Base-by-base conservation (phyloP, 1,140 invertebrate genomes). In the Drosophila pseudoananassae region DNA sequence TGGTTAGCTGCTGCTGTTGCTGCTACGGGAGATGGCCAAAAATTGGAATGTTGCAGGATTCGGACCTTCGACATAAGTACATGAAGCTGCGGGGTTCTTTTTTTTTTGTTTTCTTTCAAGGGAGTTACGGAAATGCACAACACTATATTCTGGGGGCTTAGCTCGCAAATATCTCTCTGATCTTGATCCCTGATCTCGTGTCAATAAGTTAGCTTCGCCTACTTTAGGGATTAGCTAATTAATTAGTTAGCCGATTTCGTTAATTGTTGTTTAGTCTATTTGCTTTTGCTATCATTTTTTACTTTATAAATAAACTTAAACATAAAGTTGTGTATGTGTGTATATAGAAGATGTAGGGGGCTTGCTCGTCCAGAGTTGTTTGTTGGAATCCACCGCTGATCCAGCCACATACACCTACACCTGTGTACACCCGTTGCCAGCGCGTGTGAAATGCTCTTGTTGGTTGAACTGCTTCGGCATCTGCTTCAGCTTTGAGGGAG, bases 221-320 rank as follows among this genome's bases (percentile, higher is more conserved):
- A 17, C 47, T 49, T 63, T 87, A 65, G 63, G 72, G 77, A 87
- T 81, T 85, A 78, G 74, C 77, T 77, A 52, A 65, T 70, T 65
- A 87, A 64, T 76, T 76, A 49, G 43, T 78, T 82, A 82, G 83
- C 78, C 78, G 70, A 87, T 82, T 65, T 82, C 70, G 74, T 85
- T 85, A 82, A 87, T 68, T 68, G 50, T 72, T 72, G 65, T 88
- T 87, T 89, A 88, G 83, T 88, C 83, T 88, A 88, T 87, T 77
- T 85, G 72, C 68, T 74, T 85, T 87, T 88, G 83, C 83, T 87
- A 87, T 89, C 65, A 88, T 88, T 79, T 76, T 87, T 85, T 78
- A 85, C 74, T 70, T 64, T 90, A 90, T 90, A 90, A 90, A 90
- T 90, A 87, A 90, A 90, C 87, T 90, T 90, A 90, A 90, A 87